Evolutionary conservation across 2,113 vertebrate genomes (phyloP).

Genomic region (Patagioenas fasciata): DNA sequence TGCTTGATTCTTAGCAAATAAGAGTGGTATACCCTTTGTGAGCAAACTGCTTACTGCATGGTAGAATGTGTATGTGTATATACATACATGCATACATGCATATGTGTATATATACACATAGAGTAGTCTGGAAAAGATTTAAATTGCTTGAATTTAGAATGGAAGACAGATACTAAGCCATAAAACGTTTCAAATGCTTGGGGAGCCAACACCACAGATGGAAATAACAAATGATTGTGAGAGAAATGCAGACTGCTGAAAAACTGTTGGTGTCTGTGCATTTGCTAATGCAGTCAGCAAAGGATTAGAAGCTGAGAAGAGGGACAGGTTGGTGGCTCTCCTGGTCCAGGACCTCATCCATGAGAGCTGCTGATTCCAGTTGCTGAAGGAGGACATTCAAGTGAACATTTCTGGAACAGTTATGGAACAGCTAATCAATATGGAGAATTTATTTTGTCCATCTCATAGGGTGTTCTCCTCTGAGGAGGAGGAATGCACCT

Average conservation of each 20-base stretch:
- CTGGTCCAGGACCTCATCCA: background rate
- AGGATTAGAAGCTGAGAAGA: background rate
- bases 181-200: background rate
- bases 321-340: background rate
- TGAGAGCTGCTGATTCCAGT: background rate
- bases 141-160: background rate
- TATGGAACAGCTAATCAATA: background rate
- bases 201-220: background rate
- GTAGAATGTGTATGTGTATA: background rate
- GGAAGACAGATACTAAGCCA: background rate
- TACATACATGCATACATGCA: background rate
- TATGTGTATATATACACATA: background rate
- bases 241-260: background rate
- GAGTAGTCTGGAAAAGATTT: background rate
- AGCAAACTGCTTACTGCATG: background rate
- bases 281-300: background rate
- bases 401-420: background rate
- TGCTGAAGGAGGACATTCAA: rapidly evolving
- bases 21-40: background rate
- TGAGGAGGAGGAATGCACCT: background rate
- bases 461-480: background rate
- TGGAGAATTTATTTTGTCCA: background rate
- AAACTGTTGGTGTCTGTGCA: background rate
- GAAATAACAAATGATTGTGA: background rate
- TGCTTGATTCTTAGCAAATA: background rate